phyloP scores from a whole-genome alignment of 1,140 invertebrate species.

The Steinernema khuongi region DNA sequence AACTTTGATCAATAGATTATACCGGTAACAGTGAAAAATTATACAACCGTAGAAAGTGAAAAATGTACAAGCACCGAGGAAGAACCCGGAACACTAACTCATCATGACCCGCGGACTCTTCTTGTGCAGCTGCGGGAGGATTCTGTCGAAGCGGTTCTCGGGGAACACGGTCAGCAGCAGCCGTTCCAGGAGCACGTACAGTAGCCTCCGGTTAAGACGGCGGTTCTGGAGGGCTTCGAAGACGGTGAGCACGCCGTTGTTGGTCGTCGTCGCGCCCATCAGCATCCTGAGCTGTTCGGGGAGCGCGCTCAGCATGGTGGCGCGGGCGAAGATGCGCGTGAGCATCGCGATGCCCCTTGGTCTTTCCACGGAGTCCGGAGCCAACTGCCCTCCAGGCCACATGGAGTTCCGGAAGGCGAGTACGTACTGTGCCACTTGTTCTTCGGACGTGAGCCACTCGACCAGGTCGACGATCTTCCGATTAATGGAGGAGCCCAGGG shows the following conservation, averaged over 20 bases:
- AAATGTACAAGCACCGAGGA: neutral
- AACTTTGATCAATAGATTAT: neutral
- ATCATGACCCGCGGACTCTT: constrained; percentile 56
- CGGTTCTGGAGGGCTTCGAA: constrained; percentile 80
- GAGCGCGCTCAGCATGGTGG: constrained; percentile 59
- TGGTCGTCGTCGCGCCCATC: constrained; percentile 80
- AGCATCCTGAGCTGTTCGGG: constrained; percentile 82
- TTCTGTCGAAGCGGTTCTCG: constrained; percentile 67
- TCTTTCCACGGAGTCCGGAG: constrained; percentile 47
- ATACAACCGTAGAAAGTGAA: constrained; percentile 14
- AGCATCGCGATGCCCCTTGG: constrained; percentile 46
- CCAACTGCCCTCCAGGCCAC: constrained; percentile 61
- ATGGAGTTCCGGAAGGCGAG: constrained; percentile 67
- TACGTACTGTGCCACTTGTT: constrained; percentile 81
- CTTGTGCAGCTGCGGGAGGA: constrained; percentile 69
- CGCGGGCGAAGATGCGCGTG: constrained; percentile 48
- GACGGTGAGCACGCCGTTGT: constrained; percentile 76
- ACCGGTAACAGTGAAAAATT: neutral
- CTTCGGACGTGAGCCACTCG: constrained; percentile 77
- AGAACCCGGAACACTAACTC: neutral
- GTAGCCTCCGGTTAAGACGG: constrained; percentile 75
- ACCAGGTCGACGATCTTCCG: constrained; percentile 83
- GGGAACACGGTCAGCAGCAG: constrained; percentile 73
- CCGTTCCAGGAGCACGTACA: constrained; percentile 80
- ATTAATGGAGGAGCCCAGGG: constrained; percentile 79